phyloP scores from a whole-genome alignment of 2,797 vertebrate species.

The Avahi laniger region DNA sequence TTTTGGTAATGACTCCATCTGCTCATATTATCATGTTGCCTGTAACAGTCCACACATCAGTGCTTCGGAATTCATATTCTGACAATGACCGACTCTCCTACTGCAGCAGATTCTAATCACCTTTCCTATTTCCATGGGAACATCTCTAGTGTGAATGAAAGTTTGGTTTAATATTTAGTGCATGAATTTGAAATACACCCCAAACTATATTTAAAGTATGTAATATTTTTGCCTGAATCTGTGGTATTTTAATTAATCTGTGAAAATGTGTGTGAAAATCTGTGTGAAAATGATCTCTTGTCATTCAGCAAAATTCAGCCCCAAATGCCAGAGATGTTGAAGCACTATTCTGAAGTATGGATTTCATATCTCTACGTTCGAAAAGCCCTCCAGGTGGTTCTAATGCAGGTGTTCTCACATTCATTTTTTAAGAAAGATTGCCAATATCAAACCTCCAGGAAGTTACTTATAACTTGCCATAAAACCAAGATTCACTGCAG shows the following conservation, averaged over 20 bases:
- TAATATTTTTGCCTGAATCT: neutral
- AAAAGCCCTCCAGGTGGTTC: neutral
- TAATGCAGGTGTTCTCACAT: neutral
- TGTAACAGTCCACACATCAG: accelerated
- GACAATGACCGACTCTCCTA: no score
- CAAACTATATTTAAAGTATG: neutral
- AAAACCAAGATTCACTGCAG: neutral
- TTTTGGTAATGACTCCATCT: neutral
- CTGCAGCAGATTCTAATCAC: neutral
- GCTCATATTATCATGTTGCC: neutral
- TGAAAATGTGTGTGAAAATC: neutral
- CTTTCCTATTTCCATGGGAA: neutral
- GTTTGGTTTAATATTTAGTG: neutral
- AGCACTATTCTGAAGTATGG: neutral
- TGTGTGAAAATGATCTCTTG: neutral
- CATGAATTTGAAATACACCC: neutral
- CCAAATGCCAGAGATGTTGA: accelerated
- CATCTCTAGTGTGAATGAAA: neutral
- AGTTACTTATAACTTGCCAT: neutral
- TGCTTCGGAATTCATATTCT: neutral
- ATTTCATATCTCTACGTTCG: neutral
- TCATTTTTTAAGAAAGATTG: neutral
- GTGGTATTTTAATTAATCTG: neutral
- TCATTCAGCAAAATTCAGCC: neutral
- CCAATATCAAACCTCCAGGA: neutral